phyloP scores from a whole-genome alignment of 2,797 vertebrate genomes.

The Characodon lateralis region DNA sequence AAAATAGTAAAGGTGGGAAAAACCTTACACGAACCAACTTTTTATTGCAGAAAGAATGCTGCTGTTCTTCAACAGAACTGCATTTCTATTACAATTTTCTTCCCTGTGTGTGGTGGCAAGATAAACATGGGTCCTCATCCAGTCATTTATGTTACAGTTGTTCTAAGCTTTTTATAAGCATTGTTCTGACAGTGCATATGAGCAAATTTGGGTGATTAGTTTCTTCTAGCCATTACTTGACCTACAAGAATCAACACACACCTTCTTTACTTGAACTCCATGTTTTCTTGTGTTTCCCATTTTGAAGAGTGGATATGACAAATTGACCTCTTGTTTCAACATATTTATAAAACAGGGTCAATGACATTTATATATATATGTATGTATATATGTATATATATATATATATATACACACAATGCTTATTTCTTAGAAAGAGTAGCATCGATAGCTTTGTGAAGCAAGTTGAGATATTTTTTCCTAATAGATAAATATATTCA shows the following conservation, averaged over 20 bases:
- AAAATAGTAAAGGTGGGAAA: too few relatives aligned
- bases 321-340: neutral
- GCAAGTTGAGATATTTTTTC: neutral
- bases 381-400: too few relatives aligned
- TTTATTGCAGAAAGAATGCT: too few relatives aligned
- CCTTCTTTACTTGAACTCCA: neutral
- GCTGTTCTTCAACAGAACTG: too few relatives aligned
- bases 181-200: neutral
- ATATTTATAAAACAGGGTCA: neutral
- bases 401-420: too few relatives aligned
- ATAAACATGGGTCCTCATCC: too few relatives aligned
- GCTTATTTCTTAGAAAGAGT: neutral
- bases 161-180: neutral
- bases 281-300: neutral
- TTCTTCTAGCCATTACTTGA: neutral
- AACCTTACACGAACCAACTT: too few relatives aligned
- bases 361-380: neutral
- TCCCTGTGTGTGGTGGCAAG: too few relatives aligned
- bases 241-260: neutral
- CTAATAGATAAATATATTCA: too few relatives aligned
- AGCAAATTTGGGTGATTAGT: neutral
- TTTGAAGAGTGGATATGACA: neutral
- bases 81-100: too few relatives aligned
- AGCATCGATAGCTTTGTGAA: neutral
- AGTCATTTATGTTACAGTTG: too few relatives aligned